Evolutionary conservation across 2,797 vertebrate species (phyloP).

Genomic region (Pseudochirops corinnae): DNA sequence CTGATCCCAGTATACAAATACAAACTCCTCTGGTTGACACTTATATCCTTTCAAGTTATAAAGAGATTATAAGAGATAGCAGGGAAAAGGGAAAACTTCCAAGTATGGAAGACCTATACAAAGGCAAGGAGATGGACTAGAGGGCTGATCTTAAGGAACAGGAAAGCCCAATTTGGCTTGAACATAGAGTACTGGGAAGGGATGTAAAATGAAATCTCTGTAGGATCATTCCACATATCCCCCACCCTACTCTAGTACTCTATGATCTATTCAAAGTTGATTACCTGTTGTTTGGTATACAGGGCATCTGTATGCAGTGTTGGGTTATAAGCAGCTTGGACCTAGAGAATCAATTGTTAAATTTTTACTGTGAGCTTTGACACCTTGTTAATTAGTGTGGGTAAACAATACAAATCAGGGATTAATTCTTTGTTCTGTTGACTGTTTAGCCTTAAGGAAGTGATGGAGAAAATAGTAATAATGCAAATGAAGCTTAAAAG

Average conservation of each 20-base stretch:
- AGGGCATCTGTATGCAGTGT: not conserved
- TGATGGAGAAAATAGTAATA: not conserved
- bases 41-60: not conserved
- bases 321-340: not conserved
- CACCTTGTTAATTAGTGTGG: not conserved
- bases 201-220: not conserved
- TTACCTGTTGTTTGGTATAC: not conserved
- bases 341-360: not conserved
- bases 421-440: not conserved
- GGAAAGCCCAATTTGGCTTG: not conserved
- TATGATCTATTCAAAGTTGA: not conserved
- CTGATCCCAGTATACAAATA: not conserved
- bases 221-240: not conserved
- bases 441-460: not conserved
- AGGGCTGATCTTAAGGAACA: not conserved
- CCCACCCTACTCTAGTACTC: not conserved
- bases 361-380: not conserved
- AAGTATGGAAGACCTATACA: not conserved
- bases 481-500: not conserved
- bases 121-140: not conserved
- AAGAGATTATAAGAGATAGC: not conserved
- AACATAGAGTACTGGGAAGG: not conserved
- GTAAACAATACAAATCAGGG: not conserved
- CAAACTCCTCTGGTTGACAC: not conserved
- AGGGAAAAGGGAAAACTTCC: not conserved